These are phyloP conservation scores for Allobates femoralis DNA, from an alignment of 2,797 vertebrate genomes.

Conservation along the genomic window DNA sequence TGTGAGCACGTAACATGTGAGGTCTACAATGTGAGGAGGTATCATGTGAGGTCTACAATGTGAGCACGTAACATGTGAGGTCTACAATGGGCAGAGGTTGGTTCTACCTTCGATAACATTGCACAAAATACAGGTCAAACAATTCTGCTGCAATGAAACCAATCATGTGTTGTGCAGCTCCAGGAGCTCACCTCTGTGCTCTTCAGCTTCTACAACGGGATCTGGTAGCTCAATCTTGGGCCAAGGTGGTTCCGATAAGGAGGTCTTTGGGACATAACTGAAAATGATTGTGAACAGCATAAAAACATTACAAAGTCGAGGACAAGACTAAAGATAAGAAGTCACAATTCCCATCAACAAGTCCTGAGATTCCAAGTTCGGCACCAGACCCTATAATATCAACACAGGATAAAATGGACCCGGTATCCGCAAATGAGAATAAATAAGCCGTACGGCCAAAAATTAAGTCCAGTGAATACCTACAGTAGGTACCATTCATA, in stretches of 20 bases:
- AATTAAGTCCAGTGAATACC: too few relatives aligned
- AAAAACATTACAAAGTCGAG: not conserved
- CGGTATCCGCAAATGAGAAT: too few relatives aligned
- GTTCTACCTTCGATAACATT: not conserved
- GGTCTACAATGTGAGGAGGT: too few relatives aligned
- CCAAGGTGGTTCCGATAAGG: conserved; percentile 88
- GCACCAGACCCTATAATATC: too few relatives aligned
- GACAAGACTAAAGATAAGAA: not conserved
- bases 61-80: too few relatives aligned
- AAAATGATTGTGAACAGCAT: not conserved
- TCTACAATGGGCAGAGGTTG: not conserved
- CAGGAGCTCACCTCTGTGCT: conserved; percentile 74
- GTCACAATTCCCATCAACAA: too few relatives aligned
- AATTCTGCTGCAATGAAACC: not conserved
- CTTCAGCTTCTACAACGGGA: conserved; percentile 74
- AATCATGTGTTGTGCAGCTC: not conserved
- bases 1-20: too few relatives aligned
- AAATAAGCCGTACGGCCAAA: too few relatives aligned
- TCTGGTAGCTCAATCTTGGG: conserved; percentile 72
- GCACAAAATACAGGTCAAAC: not conserved
- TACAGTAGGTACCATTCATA: too few relatives aligned
- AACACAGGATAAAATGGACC: too few relatives aligned
- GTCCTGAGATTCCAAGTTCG: too few relatives aligned
- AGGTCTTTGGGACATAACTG: conserved; percentile 82
- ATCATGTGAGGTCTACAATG: too few relatives aligned